A percentile compares a stretch with the other conserved stretches of the same genome.
These are phyloP conservation scores for Stomorhina lunata DNA, from an alignment of 2,888 invertebrate genomes.

Conservation along the genomic window DNA sequence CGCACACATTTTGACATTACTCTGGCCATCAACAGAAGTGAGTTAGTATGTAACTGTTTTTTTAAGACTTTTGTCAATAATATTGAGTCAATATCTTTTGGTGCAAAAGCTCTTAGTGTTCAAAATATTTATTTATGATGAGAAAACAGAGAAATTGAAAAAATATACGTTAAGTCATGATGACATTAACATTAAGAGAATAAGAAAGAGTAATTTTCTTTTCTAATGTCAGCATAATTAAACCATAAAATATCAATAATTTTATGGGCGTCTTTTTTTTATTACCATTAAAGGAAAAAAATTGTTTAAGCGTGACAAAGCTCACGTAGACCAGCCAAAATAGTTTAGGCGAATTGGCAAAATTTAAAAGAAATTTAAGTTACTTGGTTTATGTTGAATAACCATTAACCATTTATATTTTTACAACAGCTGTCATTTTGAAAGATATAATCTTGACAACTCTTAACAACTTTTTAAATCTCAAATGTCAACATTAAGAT, in stretches of 20 bases:
- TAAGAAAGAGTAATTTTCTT: slow-evolving; percentile 15
- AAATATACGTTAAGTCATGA: slow-evolving; percentile 12
- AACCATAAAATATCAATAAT: not conserved
- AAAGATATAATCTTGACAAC: too few relatives aligned
- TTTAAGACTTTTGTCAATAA: not conserved
- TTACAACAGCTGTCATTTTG: too few relatives aligned
- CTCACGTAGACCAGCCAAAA: slow-evolving; percentile 15
- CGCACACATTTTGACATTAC: not conserved
- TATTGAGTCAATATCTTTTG: too few relatives aligned
- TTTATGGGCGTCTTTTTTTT: not conserved
- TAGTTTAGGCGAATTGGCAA: not conserved
- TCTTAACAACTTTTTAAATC: too few relatives aligned
- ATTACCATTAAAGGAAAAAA: not conserved
- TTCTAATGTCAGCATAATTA: not conserved
- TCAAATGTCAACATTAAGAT: too few relatives aligned
- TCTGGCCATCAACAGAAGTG: not conserved
- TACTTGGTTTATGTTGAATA: too few relatives aligned
- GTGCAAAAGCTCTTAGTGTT: too few relatives aligned
- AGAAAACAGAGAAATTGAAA: not conserved
- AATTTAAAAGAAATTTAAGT: not conserved
- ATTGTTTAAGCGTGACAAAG: not conserved
- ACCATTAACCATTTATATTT: not conserved
- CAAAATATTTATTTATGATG: not conserved
- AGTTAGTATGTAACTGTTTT: not conserved
- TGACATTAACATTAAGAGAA: slow-evolving; percentile 10